phyloP scores from a whole-genome alignment of 2,888 invertebrate species.

The Plemyria rubiginata region DNA sequence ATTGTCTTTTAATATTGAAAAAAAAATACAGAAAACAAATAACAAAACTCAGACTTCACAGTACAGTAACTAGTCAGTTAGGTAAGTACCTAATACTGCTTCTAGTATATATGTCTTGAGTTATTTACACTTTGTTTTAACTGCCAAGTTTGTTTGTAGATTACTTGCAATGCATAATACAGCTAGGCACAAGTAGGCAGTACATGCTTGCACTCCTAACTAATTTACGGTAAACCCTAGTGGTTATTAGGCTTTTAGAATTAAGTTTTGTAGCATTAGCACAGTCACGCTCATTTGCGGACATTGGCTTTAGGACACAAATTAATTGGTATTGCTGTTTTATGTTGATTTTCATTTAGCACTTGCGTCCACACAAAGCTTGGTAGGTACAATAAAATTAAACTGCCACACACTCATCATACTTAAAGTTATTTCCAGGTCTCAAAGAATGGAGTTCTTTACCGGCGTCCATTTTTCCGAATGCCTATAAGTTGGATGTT shows the following conservation, averaged over 20 bases:
- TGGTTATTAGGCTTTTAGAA: slow-evolving; percentile 32
- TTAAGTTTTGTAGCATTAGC: slow-evolving; percentile 20
- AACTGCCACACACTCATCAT: too few relatives aligned
- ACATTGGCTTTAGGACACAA: slow-evolving; percentile 1
- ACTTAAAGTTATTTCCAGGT: too few relatives aligned
- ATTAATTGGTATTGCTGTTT: not conserved
- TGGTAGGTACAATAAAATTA: too few relatives aligned
- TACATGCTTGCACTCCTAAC: slow-evolving; percentile 14
- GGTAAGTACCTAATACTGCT: not conserved
- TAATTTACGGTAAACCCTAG: slow-evolving; percentile 26
- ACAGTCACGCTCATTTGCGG: slow-evolving; percentile 19
- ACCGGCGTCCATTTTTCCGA: too few relatives aligned
- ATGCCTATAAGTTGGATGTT: too few relatives aligned
- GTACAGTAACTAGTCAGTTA: too few relatives aligned
- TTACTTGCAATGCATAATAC: slow-evolving; percentile 6
- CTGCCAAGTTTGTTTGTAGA: not conserved
- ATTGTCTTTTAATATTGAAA: too few relatives aligned
- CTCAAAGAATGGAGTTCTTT: too few relatives aligned
- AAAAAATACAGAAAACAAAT: too few relatives aligned
- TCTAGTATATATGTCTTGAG: slow-evolving; percentile 9
- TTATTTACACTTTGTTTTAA: slow-evolving; percentile 3
- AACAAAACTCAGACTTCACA: too few relatives aligned
- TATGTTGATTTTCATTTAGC: slow-evolving; percentile 12
- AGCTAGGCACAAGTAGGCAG: slow-evolving; percentile 10
- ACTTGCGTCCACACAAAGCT: not conserved